Evolutionary conservation across 1,140 invertebrate species (phyloP).

Genomic region (Pissodes strobi): DNA sequence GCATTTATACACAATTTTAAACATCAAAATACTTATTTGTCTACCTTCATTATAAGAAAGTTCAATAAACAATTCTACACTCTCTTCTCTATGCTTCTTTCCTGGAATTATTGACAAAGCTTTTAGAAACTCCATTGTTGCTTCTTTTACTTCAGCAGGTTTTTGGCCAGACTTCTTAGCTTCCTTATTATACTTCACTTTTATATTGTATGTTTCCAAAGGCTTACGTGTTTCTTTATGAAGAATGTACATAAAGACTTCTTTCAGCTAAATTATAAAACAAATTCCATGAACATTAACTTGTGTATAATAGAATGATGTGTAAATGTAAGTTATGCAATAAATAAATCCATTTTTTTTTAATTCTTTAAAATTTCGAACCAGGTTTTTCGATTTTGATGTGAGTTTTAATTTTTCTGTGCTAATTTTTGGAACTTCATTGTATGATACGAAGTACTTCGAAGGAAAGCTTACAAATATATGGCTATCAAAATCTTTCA

Average conservation of each 20-base stretch:
- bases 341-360: too few species aligned
- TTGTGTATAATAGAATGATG: too few species aligned
- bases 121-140: constrained; percentile 10
- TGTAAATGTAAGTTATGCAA: too few species aligned
- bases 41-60: constrained; percentile 18
- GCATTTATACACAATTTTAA: neutral
- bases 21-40: neutral
- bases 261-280: constrained; percentile 10
- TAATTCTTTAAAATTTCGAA: too few species aligned
- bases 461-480: too few species aligned
- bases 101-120: constrained; percentile 7
- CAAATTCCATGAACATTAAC: too few species aligned
- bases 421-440: too few species aligned
- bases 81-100: constrained; percentile 1
- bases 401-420: too few species aligned
- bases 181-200: constrained; percentile 24
- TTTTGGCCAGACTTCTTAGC: neutral
- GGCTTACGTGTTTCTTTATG: neutral
- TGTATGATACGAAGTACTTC: too few species aligned
- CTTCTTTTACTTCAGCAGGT: neutral
- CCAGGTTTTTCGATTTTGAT: too few species aligned
- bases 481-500: too few species aligned
- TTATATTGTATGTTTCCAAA: constrained; percentile 22
- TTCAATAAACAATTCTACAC: constrained; percentile 9
- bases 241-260: constrained; percentile 10